Evolutionary conservation across 2,888 invertebrate species (phyloP).

Genomic region (Eulithis prunata): DNA sequence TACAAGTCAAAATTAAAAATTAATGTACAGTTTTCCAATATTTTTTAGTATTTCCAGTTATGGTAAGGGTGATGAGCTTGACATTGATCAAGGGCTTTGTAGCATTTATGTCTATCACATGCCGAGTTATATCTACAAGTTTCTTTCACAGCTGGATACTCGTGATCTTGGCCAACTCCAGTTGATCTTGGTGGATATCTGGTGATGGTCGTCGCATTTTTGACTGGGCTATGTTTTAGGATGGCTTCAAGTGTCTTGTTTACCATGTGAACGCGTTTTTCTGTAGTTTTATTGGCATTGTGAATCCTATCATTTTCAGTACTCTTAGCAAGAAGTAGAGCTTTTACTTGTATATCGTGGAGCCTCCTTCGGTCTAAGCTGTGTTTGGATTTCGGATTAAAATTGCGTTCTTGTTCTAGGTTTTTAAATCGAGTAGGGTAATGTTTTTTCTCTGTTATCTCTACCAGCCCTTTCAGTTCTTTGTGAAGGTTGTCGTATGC

Average conservation of each 20-base stretch:
- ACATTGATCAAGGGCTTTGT: not conserved
- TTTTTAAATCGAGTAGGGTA: constrained; percentile 7
- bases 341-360: constrained; percentile 43
- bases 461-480: constrained; percentile 53
- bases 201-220: constrained; percentile 52
- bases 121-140: not conserved
- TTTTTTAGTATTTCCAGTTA: constrained; percentile 14
- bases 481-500: constrained; percentile 62
- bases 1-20: no score
- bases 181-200: constrained; percentile 51
- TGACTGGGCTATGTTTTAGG: constrained; percentile 22
- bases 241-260: constrained; percentile 7
- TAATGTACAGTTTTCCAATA: no score
- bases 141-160: not conserved
- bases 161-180: constrained; percentile 36
- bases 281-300: constrained; percentile 22
- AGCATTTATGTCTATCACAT: constrained; percentile 2
- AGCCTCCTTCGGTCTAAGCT: constrained; percentile 35
- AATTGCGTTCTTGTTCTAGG: constrained; percentile 8
- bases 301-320: not conserved
- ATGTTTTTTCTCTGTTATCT: constrained; percentile 20
- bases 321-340: constrained; percentile 30
- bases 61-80: constrained; percentile 1
- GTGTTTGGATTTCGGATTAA: constrained; percentile 13
- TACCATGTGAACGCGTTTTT: constrained; percentile 4